Evolutionary conservation across 2,888 invertebrate species (phyloP), one percentile per base, ranked within the genome.

Genomic region (Melikaiella ostensackeni): DNA sequence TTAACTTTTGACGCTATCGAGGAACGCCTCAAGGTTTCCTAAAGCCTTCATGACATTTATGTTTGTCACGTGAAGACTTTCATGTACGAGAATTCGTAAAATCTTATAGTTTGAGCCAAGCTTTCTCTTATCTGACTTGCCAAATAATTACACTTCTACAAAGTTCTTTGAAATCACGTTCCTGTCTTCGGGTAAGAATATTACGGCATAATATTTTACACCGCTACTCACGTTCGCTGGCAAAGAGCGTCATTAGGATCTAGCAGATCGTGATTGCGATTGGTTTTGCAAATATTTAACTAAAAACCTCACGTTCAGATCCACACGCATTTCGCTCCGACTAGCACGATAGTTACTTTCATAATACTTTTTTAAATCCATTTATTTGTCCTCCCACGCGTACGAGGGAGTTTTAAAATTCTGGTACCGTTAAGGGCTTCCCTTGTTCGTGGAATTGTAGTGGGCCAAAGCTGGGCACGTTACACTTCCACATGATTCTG

Each of bases 331-430:
- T 55, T 55, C 21, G 55, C 21, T 55, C 8, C 11, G 21, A n/a
- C 9, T 21, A n/a, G 21, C 55, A 8, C 21, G 21, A 55, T 55
- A 55, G 55, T 21, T 55, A 55, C 55, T 55, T 64, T 64, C 24
- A 24, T 24, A 64, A 64, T 64, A 64, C 21, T 42, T 64, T 42
- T 64, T 55, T 21, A 21, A 64, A 64, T 64, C 27, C 38, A 64
- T 42, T 42, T 42, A 64, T 64, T 64, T 64, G 64, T 42, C 24
- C 64, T 64, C 21, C 27, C 13, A 21, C 21, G 55, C 55, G 55
- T 42, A 42, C 64, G 64, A 46, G 64, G 38, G n/a, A 21, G 16
- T 64, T 64, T 64, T 64, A 64, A 64, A 64, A 64, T 64, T 64
- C 38, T 42, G 38, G 13, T 16, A 42, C 38, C 64, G 64, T 64